Conservation (phyloP, 2,888 invertebrate genomes). For the Andrena haemorrhoa region DNA sequence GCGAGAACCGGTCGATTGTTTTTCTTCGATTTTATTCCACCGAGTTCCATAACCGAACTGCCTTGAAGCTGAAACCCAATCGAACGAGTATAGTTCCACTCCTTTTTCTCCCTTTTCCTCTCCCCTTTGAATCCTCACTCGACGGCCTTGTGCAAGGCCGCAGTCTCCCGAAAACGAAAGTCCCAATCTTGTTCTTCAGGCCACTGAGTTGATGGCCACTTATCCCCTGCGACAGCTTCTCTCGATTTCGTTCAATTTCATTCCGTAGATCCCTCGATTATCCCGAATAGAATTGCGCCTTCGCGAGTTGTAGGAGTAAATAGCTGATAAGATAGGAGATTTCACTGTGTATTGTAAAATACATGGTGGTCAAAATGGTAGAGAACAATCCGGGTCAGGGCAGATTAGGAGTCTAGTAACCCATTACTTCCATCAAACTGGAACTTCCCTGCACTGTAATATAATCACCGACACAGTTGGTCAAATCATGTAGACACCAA, state of each 20-base stretch:
- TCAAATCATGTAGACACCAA: too few species aligned
- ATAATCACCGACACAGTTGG: too few species aligned
- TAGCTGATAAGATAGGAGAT: not conserved
- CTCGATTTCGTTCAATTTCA: not conserved
- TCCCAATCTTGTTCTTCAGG: not conserved
- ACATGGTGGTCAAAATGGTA: not conserved
- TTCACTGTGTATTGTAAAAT: not conserved
- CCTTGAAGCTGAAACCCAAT: constrained; percentile 72
- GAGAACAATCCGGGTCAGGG: too few species aligned
- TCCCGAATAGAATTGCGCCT: not conserved
- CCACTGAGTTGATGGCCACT: not conserved
- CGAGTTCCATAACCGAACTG: constrained; percentile 66
- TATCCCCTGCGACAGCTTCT: not conserved
- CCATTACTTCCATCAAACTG: too few species aligned
- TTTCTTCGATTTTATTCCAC: constrained; percentile 56
- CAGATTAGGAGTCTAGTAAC: too few species aligned
- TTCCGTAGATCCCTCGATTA: not conserved
- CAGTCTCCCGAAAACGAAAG: constrained; percentile 45
- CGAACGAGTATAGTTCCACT: constrained; percentile 34
- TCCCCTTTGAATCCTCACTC: constrained; percentile 6
- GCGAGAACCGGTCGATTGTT: constrained; percentile 76
- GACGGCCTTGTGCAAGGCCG: constrained; percentile 53
- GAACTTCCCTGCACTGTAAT: too few species aligned
- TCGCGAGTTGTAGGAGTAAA: not conserved
- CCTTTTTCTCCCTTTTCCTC: constrained; percentile 37